Conservation (phyloP, 2,888 invertebrate species). For the Artemia sinica region DNA sequence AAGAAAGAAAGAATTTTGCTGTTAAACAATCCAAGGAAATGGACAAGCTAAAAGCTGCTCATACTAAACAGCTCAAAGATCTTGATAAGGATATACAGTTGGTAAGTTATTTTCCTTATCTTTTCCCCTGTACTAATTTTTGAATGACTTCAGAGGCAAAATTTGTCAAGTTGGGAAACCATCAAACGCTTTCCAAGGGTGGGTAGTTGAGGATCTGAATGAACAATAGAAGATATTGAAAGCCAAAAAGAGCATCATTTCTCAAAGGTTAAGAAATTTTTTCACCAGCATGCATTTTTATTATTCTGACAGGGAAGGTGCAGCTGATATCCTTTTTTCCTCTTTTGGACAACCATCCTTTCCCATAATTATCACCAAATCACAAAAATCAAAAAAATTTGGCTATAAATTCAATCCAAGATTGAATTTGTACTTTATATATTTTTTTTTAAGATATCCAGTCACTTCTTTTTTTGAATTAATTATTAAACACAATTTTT, state of each 20-base stretch:
- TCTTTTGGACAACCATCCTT: too few species aligned
- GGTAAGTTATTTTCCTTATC: slow-evolving; percentile 37
- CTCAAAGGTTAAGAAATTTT: background rate
- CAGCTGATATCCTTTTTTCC: too few species aligned
- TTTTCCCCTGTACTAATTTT: slow-evolving; percentile 3
- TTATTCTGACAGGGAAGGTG: too few species aligned
- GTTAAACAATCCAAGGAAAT: slow-evolving; percentile 80
- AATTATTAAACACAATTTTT: too few species aligned
- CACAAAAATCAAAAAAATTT: too few species aligned
- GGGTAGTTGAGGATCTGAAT: slow-evolving; percentile 16
- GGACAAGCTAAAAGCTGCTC: slow-evolving; percentile 74
- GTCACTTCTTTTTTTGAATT: too few species aligned
- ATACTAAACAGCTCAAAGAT: slow-evolving; percentile 80
- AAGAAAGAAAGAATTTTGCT: slow-evolving; percentile 69
- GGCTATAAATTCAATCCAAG: too few species aligned
- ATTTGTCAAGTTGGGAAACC: slow-evolving; percentile 12
- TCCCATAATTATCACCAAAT: too few species aligned
- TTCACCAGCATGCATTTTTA: too few species aligned
- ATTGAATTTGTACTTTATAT: too few species aligned
- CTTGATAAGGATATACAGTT: slow-evolving; percentile 70
- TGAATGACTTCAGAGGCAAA: background rate
- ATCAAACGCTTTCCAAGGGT: background rate
- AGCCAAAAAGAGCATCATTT: background rate
- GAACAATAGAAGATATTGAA: background rate
- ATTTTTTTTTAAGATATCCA: too few species aligned